These are phyloP conservation scores for Parnassius smintheus DNA, from an alignment of 2,888 invertebrate species.

Conservation along the genomic window DNA sequence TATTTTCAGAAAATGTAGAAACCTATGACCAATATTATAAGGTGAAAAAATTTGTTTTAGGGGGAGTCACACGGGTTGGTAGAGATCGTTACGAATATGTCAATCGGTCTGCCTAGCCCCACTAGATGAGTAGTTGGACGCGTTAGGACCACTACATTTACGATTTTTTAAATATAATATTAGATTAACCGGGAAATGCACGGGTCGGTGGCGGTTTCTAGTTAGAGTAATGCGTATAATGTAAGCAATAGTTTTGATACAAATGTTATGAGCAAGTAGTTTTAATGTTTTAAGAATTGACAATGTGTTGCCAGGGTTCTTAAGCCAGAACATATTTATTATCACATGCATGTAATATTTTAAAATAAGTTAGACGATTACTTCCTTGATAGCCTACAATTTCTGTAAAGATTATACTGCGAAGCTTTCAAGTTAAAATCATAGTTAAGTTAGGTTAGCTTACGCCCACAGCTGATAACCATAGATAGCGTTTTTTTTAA, in stretches of 20 bases:
- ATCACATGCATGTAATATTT: not conserved
- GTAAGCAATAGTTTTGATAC: constrained; percentile 7
- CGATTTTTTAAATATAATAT: constrained; percentile 7
- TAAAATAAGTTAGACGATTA: too few species aligned
- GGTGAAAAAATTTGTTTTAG: constrained; percentile 27
- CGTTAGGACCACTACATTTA: constrained; percentile 8
- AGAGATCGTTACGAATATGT: constrained; percentile 9
- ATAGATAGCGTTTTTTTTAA: not conserved
- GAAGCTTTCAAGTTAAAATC: not conserved
- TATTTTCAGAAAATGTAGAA: not conserved
- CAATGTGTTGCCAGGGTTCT: constrained; percentile 1
- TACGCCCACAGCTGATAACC: not conserved
- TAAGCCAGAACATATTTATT: constrained; percentile 1
- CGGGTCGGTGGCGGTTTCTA: constrained; percentile 15
- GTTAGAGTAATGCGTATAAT: constrained; percentile 3
- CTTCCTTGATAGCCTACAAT: too few species aligned
- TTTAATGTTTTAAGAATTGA: constrained; percentile 6
- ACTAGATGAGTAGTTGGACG: constrained; percentile 2
- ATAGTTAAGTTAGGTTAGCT: constrained; percentile 2
- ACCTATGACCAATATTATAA: constrained; percentile 19
- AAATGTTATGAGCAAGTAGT: not conserved
- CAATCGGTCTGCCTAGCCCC: constrained; percentile 13
- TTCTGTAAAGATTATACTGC: not conserved
- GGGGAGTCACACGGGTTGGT: constrained; percentile 28
- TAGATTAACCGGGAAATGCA: constrained; percentile 9